Conservation (phyloP, 2,113 vertebrate genomes). For the Anolis sagrei region DNA sequence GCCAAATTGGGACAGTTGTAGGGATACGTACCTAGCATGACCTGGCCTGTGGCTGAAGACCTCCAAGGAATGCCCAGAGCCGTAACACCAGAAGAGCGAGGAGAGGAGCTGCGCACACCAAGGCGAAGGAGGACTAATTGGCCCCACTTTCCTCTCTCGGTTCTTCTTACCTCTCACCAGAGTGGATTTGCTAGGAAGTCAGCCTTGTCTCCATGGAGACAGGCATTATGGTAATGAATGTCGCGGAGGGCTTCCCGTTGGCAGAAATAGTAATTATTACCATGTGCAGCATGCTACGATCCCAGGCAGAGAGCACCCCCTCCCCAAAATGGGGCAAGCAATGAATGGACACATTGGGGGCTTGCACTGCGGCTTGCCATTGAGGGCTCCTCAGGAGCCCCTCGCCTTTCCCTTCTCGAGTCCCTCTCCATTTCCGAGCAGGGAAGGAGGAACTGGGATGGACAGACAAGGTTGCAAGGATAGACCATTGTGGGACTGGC, state of each 20-base stretch:
- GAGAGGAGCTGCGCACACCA: neutral
- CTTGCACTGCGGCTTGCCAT: too few relatives aligned
- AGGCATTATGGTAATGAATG: slow-evolving; percentile 60
- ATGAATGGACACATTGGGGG: neutral
- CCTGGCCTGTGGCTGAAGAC: slow-evolving; percentile 49
- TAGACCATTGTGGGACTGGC: too few relatives aligned
- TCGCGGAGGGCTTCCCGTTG: slow-evolving; percentile 62
- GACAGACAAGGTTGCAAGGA: too few relatives aligned
- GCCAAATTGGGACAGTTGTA: too few relatives aligned
- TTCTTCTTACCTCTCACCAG: slow-evolving; percentile 61
- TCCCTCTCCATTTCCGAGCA: too few relatives aligned
- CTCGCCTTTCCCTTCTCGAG: neutral
- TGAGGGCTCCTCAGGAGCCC: too few relatives aligned
- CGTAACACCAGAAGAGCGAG: too few relatives aligned
- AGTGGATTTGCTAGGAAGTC: slow-evolving; percentile 54
- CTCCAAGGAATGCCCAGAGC: slow-evolving; percentile 48
- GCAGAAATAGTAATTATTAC: slow-evolving; percentile 56
- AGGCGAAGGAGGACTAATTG: neutral
- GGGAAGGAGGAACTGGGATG: too few relatives aligned
- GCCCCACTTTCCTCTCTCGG: slow-evolving; percentile 34
- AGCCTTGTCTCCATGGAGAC: slow-evolving; percentile 61
- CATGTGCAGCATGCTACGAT: slow-evolving; percentile 49
- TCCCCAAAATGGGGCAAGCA: neutral
- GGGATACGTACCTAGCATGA: neutral
- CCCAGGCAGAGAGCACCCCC: slow-evolving; percentile 26